A percentile compares a stretch with the other conserved stretches of the same genome.
Conservation (phyloP, 2,797 vertebrate species). For the Xenentodon cancila region DNA sequence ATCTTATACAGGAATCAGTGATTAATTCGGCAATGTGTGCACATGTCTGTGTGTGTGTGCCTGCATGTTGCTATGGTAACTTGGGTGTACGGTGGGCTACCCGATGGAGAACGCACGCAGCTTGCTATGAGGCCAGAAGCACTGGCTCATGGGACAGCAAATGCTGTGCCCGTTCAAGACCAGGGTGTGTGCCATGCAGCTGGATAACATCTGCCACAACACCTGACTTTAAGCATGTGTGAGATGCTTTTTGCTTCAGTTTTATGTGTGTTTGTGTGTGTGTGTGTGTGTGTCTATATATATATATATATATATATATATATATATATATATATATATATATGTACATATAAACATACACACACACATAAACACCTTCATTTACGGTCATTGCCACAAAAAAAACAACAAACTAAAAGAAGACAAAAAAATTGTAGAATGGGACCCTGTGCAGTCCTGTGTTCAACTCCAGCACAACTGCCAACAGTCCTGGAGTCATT, state of each 20-base stretch:
- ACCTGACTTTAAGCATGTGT: slow-evolving; percentile 23
- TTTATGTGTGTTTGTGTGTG: not conserved
- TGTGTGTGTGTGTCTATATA: too few species aligned
- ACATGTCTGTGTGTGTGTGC: slow-evolving; percentile 32
- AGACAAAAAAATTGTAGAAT: slow-evolving; percentile 26
- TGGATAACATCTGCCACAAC: slow-evolving; percentile 39
- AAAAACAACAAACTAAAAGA: slow-evolving; percentile 7
- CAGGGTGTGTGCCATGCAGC: slow-evolving; percentile 5
- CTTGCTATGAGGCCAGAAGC: slow-evolving; percentile 45
- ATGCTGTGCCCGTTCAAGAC: slow-evolving; percentile 22
- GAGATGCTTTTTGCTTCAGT: not conserved
- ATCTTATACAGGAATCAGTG: slow-evolving; percentile 60
- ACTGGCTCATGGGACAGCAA: slow-evolving; percentile 41
- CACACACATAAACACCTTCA: slow-evolving; percentile 3
- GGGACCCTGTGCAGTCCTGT: slow-evolving; percentile 42
- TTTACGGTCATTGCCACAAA: not conserved
- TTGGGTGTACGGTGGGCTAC: slow-evolving; percentile 52
- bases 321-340: too few species aligned
- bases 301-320: too few species aligned
- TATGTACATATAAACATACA: too few species aligned
- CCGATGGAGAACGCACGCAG: slow-evolving; percentile 58
- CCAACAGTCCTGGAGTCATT: slow-evolving; percentile 52
- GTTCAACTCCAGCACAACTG: slow-evolving; percentile 22
- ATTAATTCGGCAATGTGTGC: slow-evolving; percentile 44
- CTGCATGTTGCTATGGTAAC: slow-evolving; percentile 64